These are phyloP conservation scores for Pinctada fucata DNA, from an alignment of 2,888 invertebrate species.

Conservation along the genomic window DNA sequence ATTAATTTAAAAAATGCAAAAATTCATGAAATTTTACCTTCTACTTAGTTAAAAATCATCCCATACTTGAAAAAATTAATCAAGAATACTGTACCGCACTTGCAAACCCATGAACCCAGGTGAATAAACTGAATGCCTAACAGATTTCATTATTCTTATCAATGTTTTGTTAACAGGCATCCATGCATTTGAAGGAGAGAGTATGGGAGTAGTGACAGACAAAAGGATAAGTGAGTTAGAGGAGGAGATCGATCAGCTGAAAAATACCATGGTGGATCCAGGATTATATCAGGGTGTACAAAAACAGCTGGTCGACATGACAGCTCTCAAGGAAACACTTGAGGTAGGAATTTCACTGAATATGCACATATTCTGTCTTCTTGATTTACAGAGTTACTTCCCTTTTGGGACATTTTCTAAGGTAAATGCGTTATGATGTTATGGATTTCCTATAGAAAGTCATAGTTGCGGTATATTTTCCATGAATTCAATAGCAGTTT, in stretches of 20 bases:
- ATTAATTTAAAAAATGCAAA: too few relatives aligned
- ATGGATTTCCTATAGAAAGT: not conserved
- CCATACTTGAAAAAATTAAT: too few relatives aligned
- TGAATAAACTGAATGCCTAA: not conserved
- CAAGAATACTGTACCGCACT: too few relatives aligned
- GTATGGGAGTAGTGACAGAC: conserved; percentile 61
- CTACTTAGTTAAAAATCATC: too few relatives aligned
- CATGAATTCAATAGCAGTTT: too few relatives aligned
- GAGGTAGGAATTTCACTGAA: conserved; percentile 44
- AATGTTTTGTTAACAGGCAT: not conserved
- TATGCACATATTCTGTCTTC: not conserved
- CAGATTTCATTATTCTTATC: not conserved
- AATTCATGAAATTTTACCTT: too few relatives aligned
- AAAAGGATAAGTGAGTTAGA: conserved; percentile 57
- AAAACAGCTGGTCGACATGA: conserved; percentile 42
- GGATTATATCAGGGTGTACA: conserved; percentile 35
- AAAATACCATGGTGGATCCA: conserved; percentile 51
- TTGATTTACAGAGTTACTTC: too few relatives aligned
- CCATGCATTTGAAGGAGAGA: conserved; percentile 46
- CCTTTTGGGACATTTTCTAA: not conserved
- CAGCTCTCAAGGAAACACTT: conserved; percentile 39
- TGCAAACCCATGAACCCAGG: too few relatives aligned
- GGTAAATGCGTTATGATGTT: not conserved
- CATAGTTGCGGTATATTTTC: not conserved
- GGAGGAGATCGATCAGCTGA: conserved; percentile 47